Evolutionary conservation across 2,113 vertebrate species (phyloP).

Genomic region (Pterocles gutturalis): DNA sequence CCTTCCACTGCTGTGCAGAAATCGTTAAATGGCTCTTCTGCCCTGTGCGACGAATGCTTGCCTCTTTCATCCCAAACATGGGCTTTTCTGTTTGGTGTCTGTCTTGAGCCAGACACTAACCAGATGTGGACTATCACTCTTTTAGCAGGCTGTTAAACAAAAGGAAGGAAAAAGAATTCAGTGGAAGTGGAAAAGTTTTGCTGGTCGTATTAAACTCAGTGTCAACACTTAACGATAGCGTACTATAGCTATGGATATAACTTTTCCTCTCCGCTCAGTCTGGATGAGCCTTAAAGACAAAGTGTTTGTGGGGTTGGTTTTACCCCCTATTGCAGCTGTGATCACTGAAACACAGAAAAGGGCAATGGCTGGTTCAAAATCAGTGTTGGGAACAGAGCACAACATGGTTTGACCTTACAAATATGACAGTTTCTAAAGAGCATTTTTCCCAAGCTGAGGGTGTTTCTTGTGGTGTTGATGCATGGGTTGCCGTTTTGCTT

Average conservation of each 20-base stretch:
- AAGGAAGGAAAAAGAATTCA: constrained; percentile 12
- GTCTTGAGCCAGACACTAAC: constrained; percentile 31
- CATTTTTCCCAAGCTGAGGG: background rate
- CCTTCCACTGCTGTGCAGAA: background rate
- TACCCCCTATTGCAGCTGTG: background rate
- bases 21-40: background rate
- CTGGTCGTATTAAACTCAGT: background rate
- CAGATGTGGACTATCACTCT: constrained; percentile 38
- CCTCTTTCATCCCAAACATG: constrained; percentile 30
- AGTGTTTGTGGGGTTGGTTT: background rate
- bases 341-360: background rate
- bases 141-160: constrained; percentile 60
- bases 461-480: background rate
- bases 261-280: background rate
- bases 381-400: background rate
- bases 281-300: background rate
- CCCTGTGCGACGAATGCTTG: background rate
- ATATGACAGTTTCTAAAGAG: background rate
- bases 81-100: constrained; percentile 25
- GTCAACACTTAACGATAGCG: background rate
- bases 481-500: background rate
- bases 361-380: background rate
- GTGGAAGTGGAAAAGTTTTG: constrained; percentile 26
- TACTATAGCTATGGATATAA: background rate
- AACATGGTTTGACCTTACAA: background rate